These are phyloP conservation scores for Pyrgus malvae DNA, from an alignment of 2,888 invertebrate species.

Conservation along the genomic window DNA sequence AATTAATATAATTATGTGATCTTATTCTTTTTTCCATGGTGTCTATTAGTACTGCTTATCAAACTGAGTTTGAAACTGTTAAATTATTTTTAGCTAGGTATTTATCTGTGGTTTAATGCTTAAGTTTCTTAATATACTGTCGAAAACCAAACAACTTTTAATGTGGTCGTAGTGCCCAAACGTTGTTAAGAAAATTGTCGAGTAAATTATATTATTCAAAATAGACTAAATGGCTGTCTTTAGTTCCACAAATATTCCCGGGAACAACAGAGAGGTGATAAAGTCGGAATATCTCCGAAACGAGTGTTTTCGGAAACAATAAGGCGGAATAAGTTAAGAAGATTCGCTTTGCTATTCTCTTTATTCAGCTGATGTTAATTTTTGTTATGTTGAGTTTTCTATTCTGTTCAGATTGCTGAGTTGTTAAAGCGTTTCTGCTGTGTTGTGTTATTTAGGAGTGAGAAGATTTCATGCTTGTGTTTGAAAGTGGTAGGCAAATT, in stretches of 20 bases:
- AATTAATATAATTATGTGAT: no score
- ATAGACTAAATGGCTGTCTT: not conserved
- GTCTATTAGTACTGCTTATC: no score
- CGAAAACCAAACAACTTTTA: no score
- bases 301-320: constrained; percentile 22
- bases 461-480: not conserved
- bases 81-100: no score
- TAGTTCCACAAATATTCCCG: not conserved
- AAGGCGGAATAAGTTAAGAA: constrained; percentile 25
- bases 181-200: no score
- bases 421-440: not conserved
- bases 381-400: constrained; percentile 1
- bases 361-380: constrained; percentile 25
- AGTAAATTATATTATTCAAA: no score
- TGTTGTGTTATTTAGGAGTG: not conserved
- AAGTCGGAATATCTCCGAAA: constrained; percentile 5
- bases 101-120: no score
- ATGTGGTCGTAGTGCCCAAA: no score
- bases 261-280: not conserved
- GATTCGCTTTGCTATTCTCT: not conserved
- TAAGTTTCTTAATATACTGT: no score
- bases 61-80: no score
- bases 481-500: no score
- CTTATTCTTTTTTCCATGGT: no score
- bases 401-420: not conserved